Evolutionary conservation across 2,797 vertebrate species (phyloP).

Genomic region (Labroides dimidiatus): DNA sequence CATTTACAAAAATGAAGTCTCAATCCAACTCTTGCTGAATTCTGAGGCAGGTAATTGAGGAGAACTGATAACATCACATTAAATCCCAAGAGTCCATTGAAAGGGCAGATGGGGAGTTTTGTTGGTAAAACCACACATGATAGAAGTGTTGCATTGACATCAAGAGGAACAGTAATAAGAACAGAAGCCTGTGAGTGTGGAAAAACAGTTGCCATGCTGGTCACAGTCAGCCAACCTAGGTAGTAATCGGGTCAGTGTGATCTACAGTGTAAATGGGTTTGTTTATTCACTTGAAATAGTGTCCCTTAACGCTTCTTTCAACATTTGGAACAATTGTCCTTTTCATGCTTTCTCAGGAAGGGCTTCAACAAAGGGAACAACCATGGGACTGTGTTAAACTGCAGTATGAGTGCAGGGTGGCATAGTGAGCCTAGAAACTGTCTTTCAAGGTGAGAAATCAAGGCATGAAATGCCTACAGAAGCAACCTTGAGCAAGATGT

Average conservation of each 20-base stretch:
- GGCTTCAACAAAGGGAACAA: background rate
- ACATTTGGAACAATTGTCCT: too few species aligned
- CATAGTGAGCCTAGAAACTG: background rate
- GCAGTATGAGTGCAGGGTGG: background rate
- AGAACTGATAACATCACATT: background rate
- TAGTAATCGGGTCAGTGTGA: background rate
- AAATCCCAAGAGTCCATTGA: background rate
- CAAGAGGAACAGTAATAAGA: background rate
- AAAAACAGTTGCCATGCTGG: conserved; percentile 3
- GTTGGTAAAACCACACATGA: background rate
- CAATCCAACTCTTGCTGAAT: conserved; percentile 1
- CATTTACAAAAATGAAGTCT: conserved; percentile 10
- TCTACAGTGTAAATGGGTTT: background rate
- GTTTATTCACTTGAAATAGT: background rate
- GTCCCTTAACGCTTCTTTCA: background rate
- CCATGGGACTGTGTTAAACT: background rate
- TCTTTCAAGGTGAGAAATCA: conserved; percentile 6
- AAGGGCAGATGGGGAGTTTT: background rate
- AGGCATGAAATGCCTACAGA: background rate
- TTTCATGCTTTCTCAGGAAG: too few species aligned
- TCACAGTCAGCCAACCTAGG: conserved; percentile 5
- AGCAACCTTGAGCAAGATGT: conserved; percentile 6
- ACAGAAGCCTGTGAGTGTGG: background rate
- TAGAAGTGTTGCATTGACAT: background rate
- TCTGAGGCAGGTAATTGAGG: background rate